Percentiles rank a stretch among this genome's conserved stretches.
These are phyloP conservation scores for Paragorgia papillata DNA, from an alignment of 92 coral and sea anemone genomes.

Conservation along the genomic window DNA sequence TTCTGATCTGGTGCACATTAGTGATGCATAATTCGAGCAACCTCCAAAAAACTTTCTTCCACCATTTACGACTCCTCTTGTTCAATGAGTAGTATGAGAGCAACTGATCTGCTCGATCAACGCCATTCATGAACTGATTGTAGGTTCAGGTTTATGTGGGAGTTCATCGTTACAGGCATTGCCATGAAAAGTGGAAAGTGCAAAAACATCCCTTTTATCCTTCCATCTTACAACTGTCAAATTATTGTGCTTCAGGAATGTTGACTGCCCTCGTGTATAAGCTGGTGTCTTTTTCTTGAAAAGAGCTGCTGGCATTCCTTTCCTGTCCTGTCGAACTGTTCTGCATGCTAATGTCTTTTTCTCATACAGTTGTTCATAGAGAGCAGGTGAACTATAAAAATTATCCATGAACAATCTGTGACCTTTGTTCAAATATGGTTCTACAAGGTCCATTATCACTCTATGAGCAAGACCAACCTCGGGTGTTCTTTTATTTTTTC, in stretches of 20 bases:
- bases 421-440: conserved; percentile 38
- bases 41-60: conserved; percentile 58
- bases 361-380: conserved; percentile 4
- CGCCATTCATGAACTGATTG: conserved; percentile 56
- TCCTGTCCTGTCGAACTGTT: conserved; percentile 13
- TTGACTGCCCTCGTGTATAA: conserved; percentile 33
- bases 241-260: conserved; percentile 35
- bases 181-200: conserved; percentile 63
- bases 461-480: conserved; percentile 50
- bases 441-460: conserved; percentile 47
- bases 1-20: conserved; percentile 36
- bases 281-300: conserved; percentile 2
- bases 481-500: conserved; percentile 20
- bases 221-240: conserved; percentile 57
- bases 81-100: conserved; percentile 54
- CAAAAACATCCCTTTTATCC: conserved; percentile 64
- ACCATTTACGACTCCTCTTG: conserved; percentile 49
- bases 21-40: conserved; percentile 38
- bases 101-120: conserved; percentile 56
- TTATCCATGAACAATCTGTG: conserved; percentile 49
- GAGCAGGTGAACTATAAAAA: conserved; percentile 41
- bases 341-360: conserved; percentile 31
- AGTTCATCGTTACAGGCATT: conserved; percentile 48
- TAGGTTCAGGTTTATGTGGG: conserved; percentile 48
- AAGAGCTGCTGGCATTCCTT: conserved; percentile 28